Percentiles rank a stretch among this genome's conserved stretches.
These are phyloP conservation scores for Troides aeacus DNA, from an alignment of 2,888 invertebrate genomes.

Conservation along the genomic window DNA sequence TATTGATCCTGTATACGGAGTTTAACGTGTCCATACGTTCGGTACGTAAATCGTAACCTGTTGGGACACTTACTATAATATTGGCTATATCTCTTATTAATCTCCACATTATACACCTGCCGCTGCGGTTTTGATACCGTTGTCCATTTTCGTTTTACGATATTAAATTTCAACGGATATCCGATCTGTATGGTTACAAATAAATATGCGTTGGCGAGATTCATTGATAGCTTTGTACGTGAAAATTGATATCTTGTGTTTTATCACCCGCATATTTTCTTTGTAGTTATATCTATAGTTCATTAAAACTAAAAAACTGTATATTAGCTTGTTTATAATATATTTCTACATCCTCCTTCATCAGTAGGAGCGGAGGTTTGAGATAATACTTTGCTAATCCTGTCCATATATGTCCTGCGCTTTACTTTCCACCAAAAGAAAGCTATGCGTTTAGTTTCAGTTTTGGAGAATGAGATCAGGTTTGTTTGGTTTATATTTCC, in stretches of 20 bases:
- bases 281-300: too few species aligned
- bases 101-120: slow-evolving; percentile 17
- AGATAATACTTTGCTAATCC: too few species aligned
- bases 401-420: too few species aligned
- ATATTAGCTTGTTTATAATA: too few species aligned
- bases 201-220: neutral
- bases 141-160: neutral
- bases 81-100: slow-evolving; percentile 15
- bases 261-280: too few species aligned
- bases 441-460: too few species aligned
- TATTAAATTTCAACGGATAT: neutral
- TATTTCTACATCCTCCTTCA: too few species aligned
- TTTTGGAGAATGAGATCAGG: too few species aligned
- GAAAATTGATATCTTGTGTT: neutral
- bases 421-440: too few species aligned
- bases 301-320: too few species aligned
- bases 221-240: neutral
- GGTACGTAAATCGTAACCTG: neutral
- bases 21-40: neutral
- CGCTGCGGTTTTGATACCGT: slow-evolving; percentile 4
- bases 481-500: too few species aligned
- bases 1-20: neutral
- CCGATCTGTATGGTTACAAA: neutral
- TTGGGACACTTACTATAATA: neutral
- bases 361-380: too few species aligned